These are phyloP conservation scores for Papilio dardanus DNA, from an alignment of 1,140 invertebrate species.

Conservation along the genomic window DNA sequence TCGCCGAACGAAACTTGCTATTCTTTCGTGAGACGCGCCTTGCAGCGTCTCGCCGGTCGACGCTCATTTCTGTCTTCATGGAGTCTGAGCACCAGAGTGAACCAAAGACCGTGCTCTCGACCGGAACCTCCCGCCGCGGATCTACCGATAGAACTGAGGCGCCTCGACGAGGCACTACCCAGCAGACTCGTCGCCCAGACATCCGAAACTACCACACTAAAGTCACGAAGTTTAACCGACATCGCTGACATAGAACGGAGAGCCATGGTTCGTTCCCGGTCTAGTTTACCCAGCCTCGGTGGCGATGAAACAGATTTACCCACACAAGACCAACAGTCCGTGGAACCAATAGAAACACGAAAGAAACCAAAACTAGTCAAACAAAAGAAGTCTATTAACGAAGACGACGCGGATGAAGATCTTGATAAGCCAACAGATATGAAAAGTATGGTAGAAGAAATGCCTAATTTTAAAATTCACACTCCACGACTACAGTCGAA, in stretches of 20 bases:
- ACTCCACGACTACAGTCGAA: conserved; percentile 76
- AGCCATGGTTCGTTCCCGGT: conserved; percentile 88
- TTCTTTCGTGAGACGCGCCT: conserved; percentile 94
- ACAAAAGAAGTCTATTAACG: conserved; percentile 90
- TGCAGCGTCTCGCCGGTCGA: conserved; percentile 92
- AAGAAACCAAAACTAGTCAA: conserved; percentile 88
- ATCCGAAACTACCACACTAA: conserved; percentile 84
- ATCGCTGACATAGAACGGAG: conserved; percentile 88
- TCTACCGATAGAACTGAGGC: conserved; percentile 93
- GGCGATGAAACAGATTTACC: conserved; percentile 65
- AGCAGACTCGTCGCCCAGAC: conserved; percentile 78
- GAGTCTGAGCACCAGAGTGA: conserved; percentile 84
- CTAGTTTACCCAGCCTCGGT: conserved; percentile 88
- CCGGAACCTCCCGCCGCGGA: conserved; percentile 83
- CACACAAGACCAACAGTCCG: conserved; percentile 54
- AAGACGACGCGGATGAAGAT: conserved; percentile 86
- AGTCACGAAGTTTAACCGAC: conserved; percentile 91
- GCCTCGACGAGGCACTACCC: conserved; percentile 88
- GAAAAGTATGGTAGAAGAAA: conserved; percentile 84
- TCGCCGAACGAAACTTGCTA: conserved; percentile 97
- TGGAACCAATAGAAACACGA: conserved; percentile 60
- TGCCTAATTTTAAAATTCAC: conserved; percentile 84
- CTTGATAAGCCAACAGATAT: conserved; percentile 86
- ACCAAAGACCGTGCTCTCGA: conserved; percentile 76
- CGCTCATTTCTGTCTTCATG: conserved; percentile 92